These are phyloP conservation scores for Butorides virescens DNA, from an alignment of 2,113 vertebrate species.

Conservation along the genomic window DNA sequence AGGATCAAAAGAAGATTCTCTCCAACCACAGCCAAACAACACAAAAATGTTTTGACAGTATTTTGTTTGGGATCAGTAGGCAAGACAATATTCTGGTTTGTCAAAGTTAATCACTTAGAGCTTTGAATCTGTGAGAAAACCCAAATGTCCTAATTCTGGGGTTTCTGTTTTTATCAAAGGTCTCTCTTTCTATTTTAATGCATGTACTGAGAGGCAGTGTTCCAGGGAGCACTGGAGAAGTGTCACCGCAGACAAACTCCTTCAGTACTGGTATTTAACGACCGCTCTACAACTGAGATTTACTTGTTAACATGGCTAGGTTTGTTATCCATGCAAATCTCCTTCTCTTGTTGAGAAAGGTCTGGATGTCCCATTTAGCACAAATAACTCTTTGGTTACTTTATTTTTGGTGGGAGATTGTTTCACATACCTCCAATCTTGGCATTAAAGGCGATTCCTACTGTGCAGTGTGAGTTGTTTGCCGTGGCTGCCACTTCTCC, in stretches of 20 bases:
- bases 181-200: neutral
- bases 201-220: neutral
- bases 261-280: neutral
- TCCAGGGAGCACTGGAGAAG: neutral
- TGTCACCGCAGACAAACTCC: neutral
- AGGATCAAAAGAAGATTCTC: neutral
- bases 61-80: neutral
- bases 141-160: neutral
- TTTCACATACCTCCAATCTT: slow-evolving; percentile 91
- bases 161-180: neutral
- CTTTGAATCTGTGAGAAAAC: neutral
- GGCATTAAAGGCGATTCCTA: slow-evolving; percentile 97
- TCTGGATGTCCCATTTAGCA: neutral
- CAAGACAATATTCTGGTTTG: neutral
- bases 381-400: neutral
- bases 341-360: neutral
- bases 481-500: slow-evolving; percentile 96
- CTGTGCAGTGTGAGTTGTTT: slow-evolving; percentile 97
- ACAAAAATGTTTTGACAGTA: neutral
- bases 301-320: neutral
- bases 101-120: neutral
- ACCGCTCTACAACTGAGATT: neutral
- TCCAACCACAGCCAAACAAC: neutral
- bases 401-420: neutral
- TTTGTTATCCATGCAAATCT: neutral